These are phyloP conservation scores for Spisula solida DNA, from an alignment of 2,888 invertebrate species.

Conservation along the genomic window DNA sequence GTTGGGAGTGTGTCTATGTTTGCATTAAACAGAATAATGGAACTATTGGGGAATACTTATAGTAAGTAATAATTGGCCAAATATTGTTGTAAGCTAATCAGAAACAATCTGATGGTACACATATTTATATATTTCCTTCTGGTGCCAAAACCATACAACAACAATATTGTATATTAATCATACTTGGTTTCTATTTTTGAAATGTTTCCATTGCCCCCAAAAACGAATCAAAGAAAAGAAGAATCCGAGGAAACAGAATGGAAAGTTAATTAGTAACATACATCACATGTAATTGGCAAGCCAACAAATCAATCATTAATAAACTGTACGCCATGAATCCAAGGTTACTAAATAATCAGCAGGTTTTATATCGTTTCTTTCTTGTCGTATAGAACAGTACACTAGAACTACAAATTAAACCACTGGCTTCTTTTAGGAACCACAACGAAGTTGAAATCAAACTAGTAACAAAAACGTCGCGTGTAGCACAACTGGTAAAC, in stretches of 20 bases:
- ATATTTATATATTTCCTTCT: background rate
- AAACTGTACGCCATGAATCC: background rate
- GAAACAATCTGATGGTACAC: background rate
- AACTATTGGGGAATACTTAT: no score
- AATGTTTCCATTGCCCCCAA: background rate
- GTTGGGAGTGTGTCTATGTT: no score
- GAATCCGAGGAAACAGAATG: background rate
- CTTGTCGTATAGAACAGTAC: conserved; percentile 2
- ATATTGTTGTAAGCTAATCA: no score
- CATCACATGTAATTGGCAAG: background rate
- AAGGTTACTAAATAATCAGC: background rate
- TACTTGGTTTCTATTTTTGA: background rate
- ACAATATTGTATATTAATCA: conserved; percentile 11
- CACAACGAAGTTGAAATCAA: no score
- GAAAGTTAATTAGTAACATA: background rate
- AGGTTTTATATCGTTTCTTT: background rate
- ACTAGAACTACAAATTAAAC: no score
- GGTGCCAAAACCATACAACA: background rate
- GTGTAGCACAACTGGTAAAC: no score
- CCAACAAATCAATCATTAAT: background rate
- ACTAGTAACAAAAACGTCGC: no score
- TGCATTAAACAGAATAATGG: no score
- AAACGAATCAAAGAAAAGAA: background rate
- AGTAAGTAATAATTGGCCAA: no score
- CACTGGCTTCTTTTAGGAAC: no score